Evolutionary conservation across 2,113 vertebrate species (phyloP), one percentile per base, ranked within the genome.

Genomic region (Poeciliopsis retropinna): DNA sequence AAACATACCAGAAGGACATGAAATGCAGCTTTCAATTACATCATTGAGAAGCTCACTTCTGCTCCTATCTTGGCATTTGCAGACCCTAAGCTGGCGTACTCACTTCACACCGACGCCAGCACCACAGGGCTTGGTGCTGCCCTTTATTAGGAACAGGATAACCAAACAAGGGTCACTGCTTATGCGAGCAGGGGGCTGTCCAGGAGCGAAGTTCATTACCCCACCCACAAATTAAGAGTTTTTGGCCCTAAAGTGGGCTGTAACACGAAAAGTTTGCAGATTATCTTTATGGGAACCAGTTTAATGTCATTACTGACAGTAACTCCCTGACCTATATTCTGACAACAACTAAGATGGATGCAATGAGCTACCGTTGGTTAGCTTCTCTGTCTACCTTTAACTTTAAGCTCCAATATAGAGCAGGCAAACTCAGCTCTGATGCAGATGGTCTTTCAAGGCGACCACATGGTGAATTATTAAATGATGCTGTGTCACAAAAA

Each of bases 401-500:
- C 60, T 61, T 61, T 61, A 61, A 61, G 60, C 27, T 61, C 11
- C n/a, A 61, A 29, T 61, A 61, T 61, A 61, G 27, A 61, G 60
- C 60, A 29, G 60, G 60, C n/a, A 61, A 61, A 61, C 27, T 61
- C 11, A 61, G 29, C 27, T 28, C 60, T 14, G 27, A 61, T 28
- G n/a, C 60, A 9, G 27, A 61, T 28, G n/a, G n/a, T 12, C 13
- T 61, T 61, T 61, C n/a, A 61, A 61, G 60, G 60, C 2, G 57
- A 60, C 57, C 57, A 9, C 57, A 60, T n/a, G 57, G 57, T 27
- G n/a, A 61, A 12, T 61, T 28, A 61, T 61, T 61, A 29, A 61
- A 61, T 61, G 60, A 61, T 29, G 11, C 60, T 1, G n/a, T 61
- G 60, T 28, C 60, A 61, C 60, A 61, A 29, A 61, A 61, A 61